Evolutionary conservation across 2,113 vertebrate genomes (phyloP).

Genomic region (Corythornis cristatus): DNA sequence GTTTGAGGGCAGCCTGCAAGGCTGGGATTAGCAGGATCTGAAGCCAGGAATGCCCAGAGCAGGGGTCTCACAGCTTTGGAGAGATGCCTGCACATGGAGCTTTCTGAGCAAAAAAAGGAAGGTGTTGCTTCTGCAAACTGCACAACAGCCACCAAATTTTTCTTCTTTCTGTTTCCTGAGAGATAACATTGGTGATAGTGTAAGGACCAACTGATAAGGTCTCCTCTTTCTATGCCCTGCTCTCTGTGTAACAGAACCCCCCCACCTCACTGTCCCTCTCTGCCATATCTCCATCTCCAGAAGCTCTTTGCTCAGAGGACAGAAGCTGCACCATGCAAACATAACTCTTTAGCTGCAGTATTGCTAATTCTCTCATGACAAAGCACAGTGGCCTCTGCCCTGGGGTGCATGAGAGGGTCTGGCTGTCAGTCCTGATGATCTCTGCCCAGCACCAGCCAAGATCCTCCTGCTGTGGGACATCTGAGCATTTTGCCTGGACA

Average conservation of each 20-base stretch:
- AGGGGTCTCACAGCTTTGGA: fast-evolving
- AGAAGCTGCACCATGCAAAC: not conserved
- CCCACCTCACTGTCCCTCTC: no score
- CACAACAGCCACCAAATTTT: not conserved
- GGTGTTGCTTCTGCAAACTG: not conserved
- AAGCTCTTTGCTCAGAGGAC: not conserved
- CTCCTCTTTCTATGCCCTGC: not conserved
- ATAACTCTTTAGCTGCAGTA: no score
- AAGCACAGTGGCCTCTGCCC: not conserved
- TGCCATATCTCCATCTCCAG: not conserved
- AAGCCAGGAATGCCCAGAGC: not conserved
- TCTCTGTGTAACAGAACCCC: not conserved
- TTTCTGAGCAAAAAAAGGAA: not conserved
- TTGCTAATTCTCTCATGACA: not conserved
- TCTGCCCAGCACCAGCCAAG: not conserved
- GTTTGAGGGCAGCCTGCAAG: not conserved
- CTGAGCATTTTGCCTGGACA: not conserved
- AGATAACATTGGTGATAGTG: not conserved
- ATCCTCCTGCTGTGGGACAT: not conserved
- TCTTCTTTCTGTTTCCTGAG: not conserved
- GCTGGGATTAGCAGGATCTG: not conserved
- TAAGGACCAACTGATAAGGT: fast-evolving
- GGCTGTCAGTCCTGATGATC: not conserved
- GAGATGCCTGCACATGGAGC: fast-evolving
- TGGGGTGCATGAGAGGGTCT: not conserved